A percentile compares a stretch with the other conserved stretches of the same genome.
Evolutionary conservation across 2,888 invertebrate genomes (phyloP).

Genomic region (Margaritifera margaritifera): DNA sequence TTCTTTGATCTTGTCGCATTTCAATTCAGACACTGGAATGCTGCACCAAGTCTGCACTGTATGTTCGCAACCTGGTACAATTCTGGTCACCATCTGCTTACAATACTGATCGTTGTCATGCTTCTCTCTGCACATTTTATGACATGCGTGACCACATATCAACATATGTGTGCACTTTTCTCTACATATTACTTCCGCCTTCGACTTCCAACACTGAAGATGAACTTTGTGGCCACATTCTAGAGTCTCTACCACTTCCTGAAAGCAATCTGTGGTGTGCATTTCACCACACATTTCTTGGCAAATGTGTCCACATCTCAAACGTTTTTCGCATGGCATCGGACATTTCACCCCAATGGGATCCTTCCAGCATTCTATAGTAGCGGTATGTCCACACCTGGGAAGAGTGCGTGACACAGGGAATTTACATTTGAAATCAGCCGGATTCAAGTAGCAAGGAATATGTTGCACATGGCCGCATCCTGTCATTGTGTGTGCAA

Average conservation of each 20-base stretch:
- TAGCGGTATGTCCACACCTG: constrained; percentile 12
- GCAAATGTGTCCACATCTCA: constrained; percentile 14
- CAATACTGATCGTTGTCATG: too few relatives aligned
- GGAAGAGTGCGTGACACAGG: neutral
- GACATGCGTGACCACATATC: too few relatives aligned
- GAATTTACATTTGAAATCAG: constrained; percentile 1
- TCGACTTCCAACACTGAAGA: constrained; percentile 32
- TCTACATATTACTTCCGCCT: constrained; percentile 1
- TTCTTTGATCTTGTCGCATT: constrained; percentile 34
- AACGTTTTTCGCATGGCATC: neutral
- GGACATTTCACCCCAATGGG: too few relatives aligned
- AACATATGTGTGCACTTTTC: constrained; percentile 3
- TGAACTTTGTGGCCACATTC: constrained; percentile 46
- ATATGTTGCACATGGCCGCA: constrained; percentile 22
- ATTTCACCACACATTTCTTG: constrained; percentile 1
- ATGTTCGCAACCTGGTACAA: too few relatives aligned
- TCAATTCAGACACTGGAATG: too few relatives aligned
- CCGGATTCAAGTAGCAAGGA: constrained; percentile 18
- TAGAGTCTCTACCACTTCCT: too few relatives aligned
- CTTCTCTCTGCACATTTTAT: too few relatives aligned
- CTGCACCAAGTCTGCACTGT: too few relatives aligned
- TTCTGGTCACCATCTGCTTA: too few relatives aligned
- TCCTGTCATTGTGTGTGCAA: too few relatives aligned
- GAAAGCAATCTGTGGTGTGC: neutral
- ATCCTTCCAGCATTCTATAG: constrained; percentile 3